phyloP scores from a whole-genome alignment of 2,888 invertebrate species.

The Diachrysia chrysitis region DNA sequence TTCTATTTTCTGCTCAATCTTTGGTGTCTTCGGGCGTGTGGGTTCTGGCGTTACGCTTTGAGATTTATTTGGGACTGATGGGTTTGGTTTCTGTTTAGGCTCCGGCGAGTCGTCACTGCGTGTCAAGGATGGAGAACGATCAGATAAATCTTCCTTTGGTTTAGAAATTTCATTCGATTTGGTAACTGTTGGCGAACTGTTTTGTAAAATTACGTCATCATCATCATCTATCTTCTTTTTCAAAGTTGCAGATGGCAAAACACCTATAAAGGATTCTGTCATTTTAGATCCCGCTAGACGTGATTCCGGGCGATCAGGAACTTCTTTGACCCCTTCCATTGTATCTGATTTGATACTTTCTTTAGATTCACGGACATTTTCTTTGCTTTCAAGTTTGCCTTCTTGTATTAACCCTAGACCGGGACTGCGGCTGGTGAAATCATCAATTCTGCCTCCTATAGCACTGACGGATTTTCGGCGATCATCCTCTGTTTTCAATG shows the following conservation, averaged over 20 bases:
- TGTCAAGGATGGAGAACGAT: conserved; percentile 86
- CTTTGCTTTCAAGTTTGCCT: conserved; percentile 81
- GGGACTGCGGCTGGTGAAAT: conserved; percentile 77
- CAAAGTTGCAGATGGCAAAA: conserved; percentile 73
- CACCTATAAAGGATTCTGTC: conserved; percentile 86
- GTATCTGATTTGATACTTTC: conserved; percentile 82
- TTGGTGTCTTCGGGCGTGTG: conserved; percentile 82
- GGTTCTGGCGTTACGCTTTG: conserved; percentile 75
- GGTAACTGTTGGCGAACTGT: conserved; percentile 67
- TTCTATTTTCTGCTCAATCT: conserved; percentile 73
- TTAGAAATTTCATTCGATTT: conserved; percentile 62
- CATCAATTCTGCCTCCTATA: conserved; percentile 82
- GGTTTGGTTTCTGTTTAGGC: conserved; percentile 73
- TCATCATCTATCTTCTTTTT: conserved; percentile 83
- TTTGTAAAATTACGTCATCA: conserved; percentile 83
- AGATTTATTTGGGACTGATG: conserved; percentile 69
- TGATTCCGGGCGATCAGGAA: conserved; percentile 82
- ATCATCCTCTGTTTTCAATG: conserved; percentile 85
- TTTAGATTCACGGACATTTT: conserved; percentile 81
- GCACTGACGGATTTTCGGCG: conserved; percentile 86
- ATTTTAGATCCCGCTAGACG: conserved; percentile 84
- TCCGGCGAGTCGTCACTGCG: conserved; percentile 87
- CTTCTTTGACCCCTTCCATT: conserved; percentile 72
- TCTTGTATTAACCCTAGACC: conserved; percentile 86
- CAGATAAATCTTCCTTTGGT: conserved; percentile 77